phyloP scores from a whole-genome alignment of 2,113 vertebrate species.

The Dipodomys spectabilis region DNA sequence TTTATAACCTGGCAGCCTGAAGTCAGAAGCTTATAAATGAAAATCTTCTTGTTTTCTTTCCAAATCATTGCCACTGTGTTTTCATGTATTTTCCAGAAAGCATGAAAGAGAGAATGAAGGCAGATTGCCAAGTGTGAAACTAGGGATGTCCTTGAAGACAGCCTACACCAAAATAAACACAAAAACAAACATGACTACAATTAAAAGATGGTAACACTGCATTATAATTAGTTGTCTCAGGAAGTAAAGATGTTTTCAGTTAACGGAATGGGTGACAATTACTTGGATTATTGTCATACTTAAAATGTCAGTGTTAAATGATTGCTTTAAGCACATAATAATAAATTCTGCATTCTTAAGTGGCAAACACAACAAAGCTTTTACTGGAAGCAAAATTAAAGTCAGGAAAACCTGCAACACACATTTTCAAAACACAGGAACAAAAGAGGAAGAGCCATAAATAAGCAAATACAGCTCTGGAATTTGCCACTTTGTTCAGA shows the following conservation, averaged over 20 bases:
- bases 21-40: constrained; percentile 20
- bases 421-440: constrained; percentile 27
- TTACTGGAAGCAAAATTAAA: constrained; percentile 74
- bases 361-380: constrained; percentile 79
- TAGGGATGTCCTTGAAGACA: constrained; percentile 74
- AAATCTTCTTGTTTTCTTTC: constrained; percentile 43
- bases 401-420: neutral
- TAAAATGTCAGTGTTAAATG: constrained; percentile 80
- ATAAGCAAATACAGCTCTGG: neutral
- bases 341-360: constrained; percentile 83
- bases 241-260: constrained; percentile 83
- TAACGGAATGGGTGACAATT: constrained; percentile 81
- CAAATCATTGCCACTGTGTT: constrained; percentile 40
- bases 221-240: constrained; percentile 80
- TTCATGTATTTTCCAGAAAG: constrained; percentile 68
- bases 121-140: constrained; percentile 53
- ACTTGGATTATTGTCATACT: constrained; percentile 82
- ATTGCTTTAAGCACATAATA: constrained; percentile 83
- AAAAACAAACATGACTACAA: constrained; percentile 73
- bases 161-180: constrained; percentile 73
- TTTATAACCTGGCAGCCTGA: neutral
- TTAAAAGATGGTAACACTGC: constrained; percentile 74
- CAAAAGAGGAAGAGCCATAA: constrained; percentile 33
- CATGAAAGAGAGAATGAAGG: constrained; percentile 48
- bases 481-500: constrained; percentile 26